Evolutionary conservation across 2,888 invertebrate species (phyloP).

Genomic region (Ectemnius continuus): DNA sequence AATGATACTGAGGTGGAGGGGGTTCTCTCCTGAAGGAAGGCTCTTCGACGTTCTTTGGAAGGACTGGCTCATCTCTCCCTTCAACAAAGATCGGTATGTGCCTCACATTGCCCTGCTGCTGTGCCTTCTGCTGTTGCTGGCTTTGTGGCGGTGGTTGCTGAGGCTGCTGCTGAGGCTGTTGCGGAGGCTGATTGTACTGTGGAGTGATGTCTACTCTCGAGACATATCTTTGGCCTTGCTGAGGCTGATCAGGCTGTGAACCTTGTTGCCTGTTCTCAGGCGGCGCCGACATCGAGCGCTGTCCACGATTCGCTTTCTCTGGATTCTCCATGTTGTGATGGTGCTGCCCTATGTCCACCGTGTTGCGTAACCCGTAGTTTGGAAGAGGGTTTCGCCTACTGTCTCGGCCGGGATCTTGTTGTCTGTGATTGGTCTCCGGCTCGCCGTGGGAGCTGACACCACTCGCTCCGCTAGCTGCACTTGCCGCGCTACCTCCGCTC

Average conservation of each 20-base stretch:
- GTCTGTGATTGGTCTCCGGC: slow-evolving; percentile 45
- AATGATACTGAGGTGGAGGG: slow-evolving; percentile 52
- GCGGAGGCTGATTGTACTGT: slow-evolving; percentile 73
- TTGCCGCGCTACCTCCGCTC: slow-evolving; percentile 73
- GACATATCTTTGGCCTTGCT: slow-evolving; percentile 68
- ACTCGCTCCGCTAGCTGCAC: slow-evolving; percentile 70
- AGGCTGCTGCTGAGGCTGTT: slow-evolving; percentile 61
- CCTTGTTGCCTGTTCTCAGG: slow-evolving; percentile 80
- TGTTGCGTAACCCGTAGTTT: slow-evolving; percentile 87
- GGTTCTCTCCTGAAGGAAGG: slow-evolving; percentile 47
- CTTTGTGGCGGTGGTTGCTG: slow-evolving; percentile 51
- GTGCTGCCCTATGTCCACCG: slow-evolving; percentile 88
- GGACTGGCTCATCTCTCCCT: slow-evolving; percentile 88
- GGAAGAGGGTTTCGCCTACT: slow-evolving; percentile 78
- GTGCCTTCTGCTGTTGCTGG: slow-evolving; percentile 57
- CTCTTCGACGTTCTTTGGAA: slow-evolving; percentile 82
- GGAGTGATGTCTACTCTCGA: slow-evolving; percentile 73
- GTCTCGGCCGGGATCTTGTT: slow-evolving; percentile 36
- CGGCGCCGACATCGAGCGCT: slow-evolving; percentile 90
- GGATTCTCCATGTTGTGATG: slow-evolving; percentile 80
- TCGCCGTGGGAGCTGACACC: slow-evolving; percentile 72
- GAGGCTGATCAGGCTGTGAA: slow-evolving; percentile 48
- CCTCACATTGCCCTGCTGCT: slow-evolving; percentile 81
- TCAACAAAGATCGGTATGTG: slow-evolving; percentile 94
- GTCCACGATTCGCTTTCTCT: slow-evolving; percentile 80